Percentiles rank a stretch among this genome's conserved stretches.
Conservation (phyloP, 2,888 invertebrate species). For the Drosophila seclusa region DNA sequence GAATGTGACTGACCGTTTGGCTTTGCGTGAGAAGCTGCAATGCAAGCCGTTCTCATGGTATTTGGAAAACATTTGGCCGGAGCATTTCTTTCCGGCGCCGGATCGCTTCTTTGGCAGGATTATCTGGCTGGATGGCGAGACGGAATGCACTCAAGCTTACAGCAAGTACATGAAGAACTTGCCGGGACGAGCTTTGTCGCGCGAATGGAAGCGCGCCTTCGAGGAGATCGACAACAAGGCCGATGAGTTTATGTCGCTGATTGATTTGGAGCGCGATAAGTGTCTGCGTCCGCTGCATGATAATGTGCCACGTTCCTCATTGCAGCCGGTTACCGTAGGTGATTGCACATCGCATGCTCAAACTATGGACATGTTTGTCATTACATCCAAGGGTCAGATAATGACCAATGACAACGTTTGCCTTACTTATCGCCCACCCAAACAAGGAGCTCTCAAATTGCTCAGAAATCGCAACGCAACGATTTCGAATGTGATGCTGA, state of each 20-base stretch:
- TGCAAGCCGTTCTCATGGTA: constrained; percentile 98
- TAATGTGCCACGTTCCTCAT: constrained; percentile 65
- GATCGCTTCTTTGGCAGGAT: constrained; percentile 96
- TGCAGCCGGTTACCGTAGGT: constrained; percentile 79
- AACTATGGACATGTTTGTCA: constrained; percentile 89
- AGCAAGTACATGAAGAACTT: constrained; percentile 78
- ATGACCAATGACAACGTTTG: constrained; percentile 96
- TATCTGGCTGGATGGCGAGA: constrained; percentile 82
- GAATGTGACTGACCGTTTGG: constrained; percentile 88
- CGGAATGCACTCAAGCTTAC: constrained; percentile 77
- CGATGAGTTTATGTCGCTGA: constrained; percentile 68
- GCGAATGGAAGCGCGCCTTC: constrained; percentile 78
- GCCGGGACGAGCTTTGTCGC: constrained; percentile 75
- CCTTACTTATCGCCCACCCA: constrained; percentile 88
- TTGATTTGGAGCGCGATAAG: constrained; percentile 80
- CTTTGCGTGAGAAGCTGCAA: constrained; percentile 89
- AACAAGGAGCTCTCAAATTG: constrained; percentile 66
- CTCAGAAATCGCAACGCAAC: constrained; percentile 78
- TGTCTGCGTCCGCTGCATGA: constrained; percentile 79
- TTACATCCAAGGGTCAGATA: constrained; percentile 88
- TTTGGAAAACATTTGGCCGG: constrained; percentile 96
- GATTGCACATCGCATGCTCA: constrained; percentile 81
- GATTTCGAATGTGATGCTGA: constrained; percentile 79
- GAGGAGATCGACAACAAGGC: constrained; percentile 73
- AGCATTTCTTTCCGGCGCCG: constrained; percentile 96